Evolutionary conservation across 2,797 vertebrate species (phyloP).

Genomic region (Falco naumanni): DNA sequence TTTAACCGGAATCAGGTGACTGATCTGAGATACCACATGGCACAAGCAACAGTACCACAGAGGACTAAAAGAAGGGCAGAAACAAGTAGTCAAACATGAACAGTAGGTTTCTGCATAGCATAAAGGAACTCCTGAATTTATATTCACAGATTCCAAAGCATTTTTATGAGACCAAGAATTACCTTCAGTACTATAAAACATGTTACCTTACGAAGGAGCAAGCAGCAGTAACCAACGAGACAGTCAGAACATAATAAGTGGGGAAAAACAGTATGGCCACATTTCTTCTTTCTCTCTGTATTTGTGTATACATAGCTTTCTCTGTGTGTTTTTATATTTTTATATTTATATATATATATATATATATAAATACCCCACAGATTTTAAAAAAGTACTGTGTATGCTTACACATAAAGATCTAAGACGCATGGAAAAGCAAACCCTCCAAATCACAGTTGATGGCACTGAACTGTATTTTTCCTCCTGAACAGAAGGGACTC

Average conservation of each 20-base stretch:
- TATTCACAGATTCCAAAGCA: background rate
- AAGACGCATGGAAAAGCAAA: background rate
- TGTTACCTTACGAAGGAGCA: background rate
- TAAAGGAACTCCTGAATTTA: background rate
- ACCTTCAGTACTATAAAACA: background rate
- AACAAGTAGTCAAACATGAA: background rate
- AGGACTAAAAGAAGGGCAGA: background rate
- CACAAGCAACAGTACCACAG: background rate
- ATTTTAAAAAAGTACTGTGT: background rate
- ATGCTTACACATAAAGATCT: background rate
- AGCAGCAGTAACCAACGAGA: background rate
- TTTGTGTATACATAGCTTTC: fast-evolving
- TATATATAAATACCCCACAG: fast-evolving
- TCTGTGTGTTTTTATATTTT: background rate
- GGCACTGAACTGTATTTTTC: fast-evolving
- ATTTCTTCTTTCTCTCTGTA: background rate
- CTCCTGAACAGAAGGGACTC: background rate
- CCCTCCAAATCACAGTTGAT: background rate
- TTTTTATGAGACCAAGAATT: background rate
- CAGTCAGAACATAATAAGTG: background rate
- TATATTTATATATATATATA: fast-evolving
- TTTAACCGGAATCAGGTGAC: background rate
- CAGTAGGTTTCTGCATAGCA: background rate
- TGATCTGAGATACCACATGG: background rate
- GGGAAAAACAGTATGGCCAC: fast-evolving